phyloP scores from a whole-genome alignment of 2,797 vertebrate species.

The Melanotaenia nigrans region DNA sequence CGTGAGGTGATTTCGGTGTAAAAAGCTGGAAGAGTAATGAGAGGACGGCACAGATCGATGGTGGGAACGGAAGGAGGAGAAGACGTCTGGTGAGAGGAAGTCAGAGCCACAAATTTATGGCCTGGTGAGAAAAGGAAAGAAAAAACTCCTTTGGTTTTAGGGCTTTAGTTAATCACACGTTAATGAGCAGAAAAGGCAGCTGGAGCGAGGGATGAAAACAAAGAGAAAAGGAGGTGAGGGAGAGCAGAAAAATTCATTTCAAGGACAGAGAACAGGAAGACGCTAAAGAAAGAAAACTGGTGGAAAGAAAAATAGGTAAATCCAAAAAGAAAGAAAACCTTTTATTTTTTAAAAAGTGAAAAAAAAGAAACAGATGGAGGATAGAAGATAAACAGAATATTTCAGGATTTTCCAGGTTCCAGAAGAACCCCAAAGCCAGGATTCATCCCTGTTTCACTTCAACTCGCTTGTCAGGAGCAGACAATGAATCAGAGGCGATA shows the following conservation, averaged over 20 bases:
- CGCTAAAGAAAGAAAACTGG: no score
- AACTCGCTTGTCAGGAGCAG: constrained; percentile 1
- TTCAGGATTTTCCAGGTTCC: background rate
- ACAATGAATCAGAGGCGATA: constrained; percentile 15
- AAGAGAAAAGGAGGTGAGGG: background rate
- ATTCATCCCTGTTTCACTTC: background rate
- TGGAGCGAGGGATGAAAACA: background rate
- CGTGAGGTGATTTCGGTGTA: background rate
- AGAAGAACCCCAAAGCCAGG: background rate
- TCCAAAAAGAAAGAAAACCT: background rate
- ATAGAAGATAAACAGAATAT: background rate
- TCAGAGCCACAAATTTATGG: constrained; percentile 65
- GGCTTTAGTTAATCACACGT: constrained; percentile 60
- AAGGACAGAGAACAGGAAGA: no score
- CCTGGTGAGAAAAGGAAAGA: constrained; percentile 41
- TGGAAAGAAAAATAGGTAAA: background rate
- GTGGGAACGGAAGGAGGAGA: constrained; percentile 64
- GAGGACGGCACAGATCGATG: constrained; percentile 26
- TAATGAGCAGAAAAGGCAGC: constrained; percentile 44
- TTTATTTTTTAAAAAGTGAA: no score
- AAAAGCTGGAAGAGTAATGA: background rate
- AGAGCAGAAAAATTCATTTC: constrained; percentile 3
- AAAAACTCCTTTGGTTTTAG: constrained; percentile 49
- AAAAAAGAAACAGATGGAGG: background rate
- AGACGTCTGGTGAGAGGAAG: constrained; percentile 14